Evolutionary conservation across 2,113 vertebrate genomes (phyloP), one percentile per base, ranked within the genome.

Genomic region (Grantiella picta): DNA sequence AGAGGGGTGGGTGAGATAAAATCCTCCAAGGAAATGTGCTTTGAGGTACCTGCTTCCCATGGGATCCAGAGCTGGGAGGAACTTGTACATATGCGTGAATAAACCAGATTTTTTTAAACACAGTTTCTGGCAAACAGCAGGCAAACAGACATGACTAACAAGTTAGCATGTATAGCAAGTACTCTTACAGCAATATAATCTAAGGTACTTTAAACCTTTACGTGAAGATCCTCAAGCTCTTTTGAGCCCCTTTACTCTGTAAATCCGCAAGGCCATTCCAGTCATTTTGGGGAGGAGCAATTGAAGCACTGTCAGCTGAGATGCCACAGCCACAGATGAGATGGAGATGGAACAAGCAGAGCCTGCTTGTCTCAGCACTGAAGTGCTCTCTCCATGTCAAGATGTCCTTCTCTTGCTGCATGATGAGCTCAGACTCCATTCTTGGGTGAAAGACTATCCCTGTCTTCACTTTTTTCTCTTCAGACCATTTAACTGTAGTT

Each of bases 261-360:
- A 45, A 60, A 65, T 71, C 65, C 59, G 65, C 49, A 76, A 87
- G 57, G 28, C 54, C 71, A 3, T 75, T 82, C 50, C 91, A 89
- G 56, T 68, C 12, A 18, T 53, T 92, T 11, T 1, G 3, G 61
- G 71, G 56, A 90, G 38, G 45, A 85, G 87, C 24, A 49, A n/a
- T 42, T 90, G 88, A 82, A 94, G 93, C 86, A 33, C 44, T 44
- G 56, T 36, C 60, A 42, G 83, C 79, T 86, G 7, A 54, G 77
- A 50, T 10, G 44, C 82, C 24, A 5, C 0, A 1, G 78, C 65
- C 4, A 3, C 1, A 0, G 14, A 22, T 38, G 56, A 54, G 61
- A 20, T 14, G 66, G 52, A 49, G 65, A 20, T 33, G 44, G 76
- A 78, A 42, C 28, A 54, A 66, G 35, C 45, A 64, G 77, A 50